A percentile compares a stretch with the other conserved stretches of the same genome.
Evolutionary conservation across 2,888 invertebrate species (phyloP).

Genomic region (Hybos culiciformis): DNA sequence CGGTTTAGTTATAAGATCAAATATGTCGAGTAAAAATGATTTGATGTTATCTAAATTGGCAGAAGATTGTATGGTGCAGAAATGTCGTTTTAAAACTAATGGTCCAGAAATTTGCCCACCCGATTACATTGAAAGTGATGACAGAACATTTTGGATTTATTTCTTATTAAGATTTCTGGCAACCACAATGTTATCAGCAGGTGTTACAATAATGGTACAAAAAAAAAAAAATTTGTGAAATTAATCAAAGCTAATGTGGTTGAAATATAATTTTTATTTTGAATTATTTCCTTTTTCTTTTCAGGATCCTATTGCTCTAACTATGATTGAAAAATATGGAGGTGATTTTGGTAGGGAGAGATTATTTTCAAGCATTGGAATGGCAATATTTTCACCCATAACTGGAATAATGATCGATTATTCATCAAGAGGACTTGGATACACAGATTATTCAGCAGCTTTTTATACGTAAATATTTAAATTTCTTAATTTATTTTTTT

Average conservation of each 20-base stretch:
- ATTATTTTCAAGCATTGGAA: conserved; percentile 65
- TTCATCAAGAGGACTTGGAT: conserved; percentile 42
- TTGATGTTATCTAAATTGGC: conserved; percentile 45
- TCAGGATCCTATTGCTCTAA: conserved; percentile 78
- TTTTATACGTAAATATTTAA: too few species aligned
- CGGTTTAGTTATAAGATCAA: conserved; percentile 52
- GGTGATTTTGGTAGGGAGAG: conserved; percentile 72
- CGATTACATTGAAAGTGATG: conserved; percentile 63
- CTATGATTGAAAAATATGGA: conserved; percentile 71
- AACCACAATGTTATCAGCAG: conserved; percentile 67
- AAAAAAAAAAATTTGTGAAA: too few species aligned
- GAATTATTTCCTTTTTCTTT: too few species aligned
- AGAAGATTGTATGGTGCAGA: conserved; percentile 61
- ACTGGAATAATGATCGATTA: conserved; percentile 66
- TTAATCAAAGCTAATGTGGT: too few species aligned
- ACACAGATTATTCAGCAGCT: conserved; percentile 78
- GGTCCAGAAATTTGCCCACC: conserved; percentile 68
- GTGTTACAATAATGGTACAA: conserved; percentile 78
- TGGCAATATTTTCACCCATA: conserved; percentile 70
- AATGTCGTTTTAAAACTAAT: conserved; percentile 59
- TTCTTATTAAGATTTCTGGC: conserved; percentile 65
- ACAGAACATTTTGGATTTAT: conserved; percentile 70
- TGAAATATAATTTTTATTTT: too few species aligned
- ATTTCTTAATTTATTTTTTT: too few species aligned
- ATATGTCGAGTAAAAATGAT: conserved; percentile 45